Conservation (phyloP, 2,888 invertebrate species). For the Pyrocoelia pectoralis region DNA sequence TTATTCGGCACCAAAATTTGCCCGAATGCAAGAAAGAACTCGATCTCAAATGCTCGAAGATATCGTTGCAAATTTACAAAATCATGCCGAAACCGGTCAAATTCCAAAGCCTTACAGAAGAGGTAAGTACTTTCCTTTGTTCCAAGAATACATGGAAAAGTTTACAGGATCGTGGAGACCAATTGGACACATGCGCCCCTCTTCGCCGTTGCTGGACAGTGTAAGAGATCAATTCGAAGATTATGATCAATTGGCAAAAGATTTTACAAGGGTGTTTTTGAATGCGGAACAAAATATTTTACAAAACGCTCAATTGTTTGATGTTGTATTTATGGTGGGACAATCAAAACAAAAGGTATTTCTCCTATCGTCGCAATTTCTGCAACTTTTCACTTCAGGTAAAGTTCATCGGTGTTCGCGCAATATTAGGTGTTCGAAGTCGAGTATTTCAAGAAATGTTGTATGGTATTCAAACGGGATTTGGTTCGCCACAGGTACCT, state of each 20-base stretch:
- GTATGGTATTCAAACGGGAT: constrained; percentile 92
- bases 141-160: too few species aligned
- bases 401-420: constrained; percentile 88
- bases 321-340: constrained; percentile 90
- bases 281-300: constrained; percentile 82
- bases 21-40: constrained; percentile 93
- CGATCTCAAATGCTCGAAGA: constrained; percentile 94
- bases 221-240: constrained; percentile 94
- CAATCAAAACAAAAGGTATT: constrained; percentile 88
- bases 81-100: constrained; percentile 94
- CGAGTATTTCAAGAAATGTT: constrained; percentile 94
- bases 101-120: constrained; percentile 93
- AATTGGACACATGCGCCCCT: constrained; percentile 93
- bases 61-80: constrained; percentile 91
- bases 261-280: constrained; percentile 88
- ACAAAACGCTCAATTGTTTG: constrained; percentile 84
- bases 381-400: constrained; percentile 47
- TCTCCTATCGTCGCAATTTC: too few species aligned
- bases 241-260: constrained; percentile 92
- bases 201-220: constrained; percentile 89
- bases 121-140: constrained; percentile 60
- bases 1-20: constrained; percentile 94
- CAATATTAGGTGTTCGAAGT: constrained; percentile 90
- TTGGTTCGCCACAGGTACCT: constrained; percentile 92
- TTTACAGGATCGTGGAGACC: constrained; percentile 87